Percentiles rank a stretch among this genome's conserved stretches.
Conservation (phyloP, 2,797 vertebrate genomes). For the Falco berigora region DNA sequence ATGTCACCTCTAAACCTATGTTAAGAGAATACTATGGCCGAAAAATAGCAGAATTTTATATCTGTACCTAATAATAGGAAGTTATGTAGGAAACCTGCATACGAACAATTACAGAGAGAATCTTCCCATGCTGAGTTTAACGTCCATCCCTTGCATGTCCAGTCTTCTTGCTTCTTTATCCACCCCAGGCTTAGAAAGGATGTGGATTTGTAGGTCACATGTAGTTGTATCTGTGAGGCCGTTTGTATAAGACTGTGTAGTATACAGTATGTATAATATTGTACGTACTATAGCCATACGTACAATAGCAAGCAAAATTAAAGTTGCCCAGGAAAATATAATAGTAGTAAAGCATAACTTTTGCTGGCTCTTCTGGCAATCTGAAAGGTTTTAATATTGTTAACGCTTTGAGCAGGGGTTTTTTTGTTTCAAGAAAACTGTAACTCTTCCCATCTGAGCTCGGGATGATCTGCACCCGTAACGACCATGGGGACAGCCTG, state of each 20-base stretch:
- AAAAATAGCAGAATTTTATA: not conserved
- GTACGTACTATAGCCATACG: no score
- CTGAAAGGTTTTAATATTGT: not conserved
- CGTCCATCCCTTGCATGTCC: not conserved
- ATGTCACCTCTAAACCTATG: not conserved
- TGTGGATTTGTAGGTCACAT: not conserved
- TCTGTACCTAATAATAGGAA: not conserved
- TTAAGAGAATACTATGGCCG: not conserved
- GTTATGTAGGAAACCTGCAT: not conserved
- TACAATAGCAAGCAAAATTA: not conserved
- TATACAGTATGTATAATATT: not conserved
- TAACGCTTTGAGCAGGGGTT: not conserved
- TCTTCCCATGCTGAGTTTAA: not conserved
- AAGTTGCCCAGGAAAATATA: not conserved
- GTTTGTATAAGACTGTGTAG: not conserved
- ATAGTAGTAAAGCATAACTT: not conserved
- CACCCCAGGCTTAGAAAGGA: not conserved
- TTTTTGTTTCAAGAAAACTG: not conserved
- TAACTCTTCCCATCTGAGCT: not conserved
- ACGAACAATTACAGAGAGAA: not conserved
- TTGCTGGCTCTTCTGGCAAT: not conserved
- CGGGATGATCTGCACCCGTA: not conserved
- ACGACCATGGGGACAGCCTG: not conserved
- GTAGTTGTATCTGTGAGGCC: not conserved
- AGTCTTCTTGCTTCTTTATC: not conserved